phyloP scores from a whole-genome alignment of 2,888 invertebrate species.

The Schrankia costaestrigalis region DNA sequence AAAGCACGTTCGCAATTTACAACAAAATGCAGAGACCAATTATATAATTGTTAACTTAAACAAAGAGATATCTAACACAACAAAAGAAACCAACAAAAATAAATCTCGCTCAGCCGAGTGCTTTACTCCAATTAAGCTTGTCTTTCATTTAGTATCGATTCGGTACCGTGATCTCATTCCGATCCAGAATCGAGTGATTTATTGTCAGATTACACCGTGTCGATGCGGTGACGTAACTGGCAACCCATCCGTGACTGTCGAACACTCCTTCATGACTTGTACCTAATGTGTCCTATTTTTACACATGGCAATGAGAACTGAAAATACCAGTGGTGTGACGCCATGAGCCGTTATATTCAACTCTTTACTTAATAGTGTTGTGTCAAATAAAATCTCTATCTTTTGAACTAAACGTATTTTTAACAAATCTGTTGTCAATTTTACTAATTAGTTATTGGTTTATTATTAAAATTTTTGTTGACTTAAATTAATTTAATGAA shows the following conservation, averaged over 20 bases:
- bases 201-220: constrained; percentile 61
- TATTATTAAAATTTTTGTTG: too few relatives aligned
- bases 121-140: constrained; percentile 51
- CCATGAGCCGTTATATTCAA: constrained; percentile 9
- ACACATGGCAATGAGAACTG: constrained; percentile 54
- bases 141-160: constrained; percentile 58
- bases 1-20: constrained; percentile 3
- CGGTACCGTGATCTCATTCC: constrained; percentile 74
- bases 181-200: constrained; percentile 66
- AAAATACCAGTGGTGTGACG: constrained; percentile 42
- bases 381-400: too few relatives aligned
- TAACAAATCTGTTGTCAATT: too few relatives aligned
- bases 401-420: too few relatives aligned
- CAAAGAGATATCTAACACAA: constrained; percentile 33
- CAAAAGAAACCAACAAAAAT: constrained; percentile 29
- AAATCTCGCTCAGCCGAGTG: constrained; percentile 32
- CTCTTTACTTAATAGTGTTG: constrained; percentile 28
- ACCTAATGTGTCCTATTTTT: constrained; percentile 65
- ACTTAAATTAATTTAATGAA: too few relatives aligned
- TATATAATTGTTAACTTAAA: constrained; percentile 27
- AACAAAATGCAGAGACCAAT: constrained; percentile 24
- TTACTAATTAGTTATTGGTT: too few relatives aligned
- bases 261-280: constrained; percentile 68
- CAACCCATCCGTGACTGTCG: constrained; percentile 66
- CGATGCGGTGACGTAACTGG: constrained; percentile 72